Evolutionary conservation across 2,797 vertebrate genomes (phyloP), one percentile per base, ranked within the genome.

Genomic region (Buphagus erythrorhynchus): DNA sequence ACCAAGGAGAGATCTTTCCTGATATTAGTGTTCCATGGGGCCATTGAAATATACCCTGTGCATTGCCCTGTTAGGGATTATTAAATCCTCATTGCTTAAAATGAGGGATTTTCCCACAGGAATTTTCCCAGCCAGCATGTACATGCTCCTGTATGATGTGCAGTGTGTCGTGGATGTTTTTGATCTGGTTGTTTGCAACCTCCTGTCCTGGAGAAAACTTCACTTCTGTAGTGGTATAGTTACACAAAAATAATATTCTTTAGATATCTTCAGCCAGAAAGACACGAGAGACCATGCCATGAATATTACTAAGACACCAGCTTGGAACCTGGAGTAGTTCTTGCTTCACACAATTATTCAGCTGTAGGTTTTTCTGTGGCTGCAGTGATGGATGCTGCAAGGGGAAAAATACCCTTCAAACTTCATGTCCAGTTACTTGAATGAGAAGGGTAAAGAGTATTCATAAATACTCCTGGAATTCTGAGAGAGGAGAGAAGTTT

Each of bases 151-250:
- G 48, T 17, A 7, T 5, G 21, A 36, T 21, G 58, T 29, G 18
- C 82, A 43, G 35, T 26, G 17, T 18, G 29, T 5, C 18, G 4
- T 4, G 4, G 15, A 6, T 0, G 0, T 19, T 72, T 88, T 69
- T 71, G 52, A 59, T 66, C 43, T 73, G 19, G 13, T 16, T 58
- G 54, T 57, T 91, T 85, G 67, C 67, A 85, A 4, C 36, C 26
- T 75, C 55, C 82, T 78, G 40, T 87, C 51, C 59, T 76, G 52
- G 38, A 90, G 51, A 52, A 68, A 51, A 40, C 51, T 66, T 59
- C 55, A 18, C 33, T 82, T 73, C 49, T 62, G 12, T 54, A 59
- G 36, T 59, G 33, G 25, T 29, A 12, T 17, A 11, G 11, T 82
- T 52, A 45, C 20, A 63, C 2, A 74, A 63, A 89, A 88, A 40